Base-by-base conservation (phyloP, 2,888 invertebrate genomes). In the Pogonocherus hispidulus region DNA sequence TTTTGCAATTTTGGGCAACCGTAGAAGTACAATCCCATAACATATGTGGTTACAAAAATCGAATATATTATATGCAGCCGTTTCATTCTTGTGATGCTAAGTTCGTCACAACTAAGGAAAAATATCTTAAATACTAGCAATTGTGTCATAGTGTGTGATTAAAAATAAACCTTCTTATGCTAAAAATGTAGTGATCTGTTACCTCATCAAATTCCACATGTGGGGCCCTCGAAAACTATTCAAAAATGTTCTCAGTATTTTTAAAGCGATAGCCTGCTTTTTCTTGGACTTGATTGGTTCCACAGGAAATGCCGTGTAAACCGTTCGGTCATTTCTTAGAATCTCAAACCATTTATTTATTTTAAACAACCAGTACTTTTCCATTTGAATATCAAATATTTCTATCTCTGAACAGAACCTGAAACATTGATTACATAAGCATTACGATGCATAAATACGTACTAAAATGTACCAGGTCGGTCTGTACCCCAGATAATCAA, bases 341-440 rank as follows among this genome's bases (percentile, higher is more conserved):
- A 75, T 52, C 66, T 76, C 72, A 35, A 80, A 79, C 71, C 73
- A 73, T 18, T 64, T 70, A 11, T 78, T 63, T 0, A 79, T 49
- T 14, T 70, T 60, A 68, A 80, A 81, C 5, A 27, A 49, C 74
- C 75, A 80, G 20, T 77, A 74, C 44, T 71, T 71, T 18, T 75
- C 55, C 35, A 51, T 64, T 63, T 81, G 80, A 6, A 80, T 37
- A 57, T 81, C 81, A 57, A 76, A 69, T 9, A 81, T 56, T 55
- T 76, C 70, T 9, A 81, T 68, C 46, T 77, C 70, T 0, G 67
- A 47, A 63, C 80, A 80, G 37, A 69, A 74, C 81, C 81, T 81
- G 47, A 8, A 67, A 68, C 27, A 11, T 32, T 32, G 9, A 8
- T 9, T 8, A 32, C 32, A 8, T 32, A 11, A 32, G n/a, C n/a